phyloP scores from a whole-genome alignment of 2,888 invertebrate genomes.

The Dermolepida albohirtum region DNA sequence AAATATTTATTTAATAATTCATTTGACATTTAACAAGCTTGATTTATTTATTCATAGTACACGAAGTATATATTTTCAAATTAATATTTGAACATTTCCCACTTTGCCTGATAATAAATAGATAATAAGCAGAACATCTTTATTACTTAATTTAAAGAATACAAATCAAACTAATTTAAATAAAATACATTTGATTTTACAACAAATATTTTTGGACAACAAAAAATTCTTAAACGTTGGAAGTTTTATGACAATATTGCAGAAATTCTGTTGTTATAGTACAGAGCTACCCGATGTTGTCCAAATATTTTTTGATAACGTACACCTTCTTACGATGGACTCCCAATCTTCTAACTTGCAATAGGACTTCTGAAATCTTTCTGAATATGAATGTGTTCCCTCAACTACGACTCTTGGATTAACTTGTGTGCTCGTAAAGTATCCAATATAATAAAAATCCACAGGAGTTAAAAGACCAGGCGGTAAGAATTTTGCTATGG shows the following conservation, averaged over 20 bases:
- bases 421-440: not conserved
- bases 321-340: constrained; percentile 50
- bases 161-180: too few relatives aligned
- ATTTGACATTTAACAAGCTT: too few relatives aligned
- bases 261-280: not conserved
- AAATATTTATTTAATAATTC: too few relatives aligned
- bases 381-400: constrained; percentile 14
- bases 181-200: too few relatives aligned
- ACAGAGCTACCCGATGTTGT: constrained; percentile 56
- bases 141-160: too few relatives aligned
- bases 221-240: not conserved
- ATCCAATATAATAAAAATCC: not conserved
- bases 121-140: too few relatives aligned
- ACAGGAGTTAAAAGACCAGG: constrained; percentile 42
- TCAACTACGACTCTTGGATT: constrained; percentile 17
- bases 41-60: too few relatives aligned
- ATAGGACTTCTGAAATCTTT: constrained; percentile 48
- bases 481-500: constrained; percentile 41
- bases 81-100: too few relatives aligned
- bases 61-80: too few relatives aligned
- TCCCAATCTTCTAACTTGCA: constrained; percentile 45
- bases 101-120: too few relatives aligned
- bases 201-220: not conserved
- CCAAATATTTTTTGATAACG: constrained; percentile 57
- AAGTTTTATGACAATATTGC: not conserved